phyloP scores from a whole-genome alignment of 1,140 invertebrate species.

The Ptiloglossa arizonensis region DNA sequence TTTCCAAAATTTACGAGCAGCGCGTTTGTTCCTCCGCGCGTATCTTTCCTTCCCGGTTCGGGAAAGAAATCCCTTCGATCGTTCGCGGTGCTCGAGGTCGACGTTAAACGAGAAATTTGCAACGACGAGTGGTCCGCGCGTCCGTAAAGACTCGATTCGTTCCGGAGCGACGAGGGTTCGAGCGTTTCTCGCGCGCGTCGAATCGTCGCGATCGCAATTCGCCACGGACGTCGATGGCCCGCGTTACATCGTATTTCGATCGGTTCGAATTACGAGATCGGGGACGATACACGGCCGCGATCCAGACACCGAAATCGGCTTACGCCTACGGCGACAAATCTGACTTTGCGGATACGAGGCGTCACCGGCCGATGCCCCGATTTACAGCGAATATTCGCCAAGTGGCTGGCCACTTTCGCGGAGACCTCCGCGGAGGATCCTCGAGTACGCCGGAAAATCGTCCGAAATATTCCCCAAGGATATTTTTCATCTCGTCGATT shows the following conservation, averaged over 20 bases:
- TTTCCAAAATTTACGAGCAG: too few relatives aligned
- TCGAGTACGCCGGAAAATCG: background rate
- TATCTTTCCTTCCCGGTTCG: too few relatives aligned
- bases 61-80: too few relatives aligned
- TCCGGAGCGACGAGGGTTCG: background rate
- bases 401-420: conserved; percentile 12
- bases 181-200: background rate
- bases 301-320: conserved; percentile 58
- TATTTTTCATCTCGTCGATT: conserved; percentile 1
- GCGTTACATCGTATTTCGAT: conserved; percentile 44
- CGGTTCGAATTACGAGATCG: conserved; percentile 37
- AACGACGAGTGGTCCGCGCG: conserved; percentile 8
- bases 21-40: too few relatives aligned
- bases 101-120: conserved; percentile 12
- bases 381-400: conserved; percentile 50
- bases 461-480: conserved; percentile 3
- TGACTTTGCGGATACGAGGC: conserved; percentile 48
- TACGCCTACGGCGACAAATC: conserved; percentile 59
- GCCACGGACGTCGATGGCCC: conserved; percentile 34
- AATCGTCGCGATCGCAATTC: conserved; percentile 52
- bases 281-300: background rate
- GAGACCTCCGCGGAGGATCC: background rate
- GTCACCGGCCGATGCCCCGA: conserved; percentile 43
- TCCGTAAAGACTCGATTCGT: conserved; percentile 20
- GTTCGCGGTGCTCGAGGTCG: background rate